These are phyloP conservation scores for Yoshiicerus persimilis DNA, from an alignment of 1,140 invertebrate species.

Conservation along the genomic window DNA sequence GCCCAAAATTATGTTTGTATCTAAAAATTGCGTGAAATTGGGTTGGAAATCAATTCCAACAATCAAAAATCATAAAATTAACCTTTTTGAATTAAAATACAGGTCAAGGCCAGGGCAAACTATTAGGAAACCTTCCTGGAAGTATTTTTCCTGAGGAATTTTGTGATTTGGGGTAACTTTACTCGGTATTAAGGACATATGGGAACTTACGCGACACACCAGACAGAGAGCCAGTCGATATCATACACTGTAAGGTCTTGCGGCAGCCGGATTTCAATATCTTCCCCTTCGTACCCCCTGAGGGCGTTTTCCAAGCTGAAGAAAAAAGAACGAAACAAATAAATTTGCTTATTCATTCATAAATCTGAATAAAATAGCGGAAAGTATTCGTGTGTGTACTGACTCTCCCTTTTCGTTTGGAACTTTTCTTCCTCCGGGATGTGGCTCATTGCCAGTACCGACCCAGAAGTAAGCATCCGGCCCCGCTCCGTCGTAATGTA, in stretches of 20 bases:
- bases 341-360: background rate
- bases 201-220: conserved; percentile 67
- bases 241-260: conserved; percentile 83
- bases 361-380: background rate
- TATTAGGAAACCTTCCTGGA: no score
- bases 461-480: conserved; percentile 93
- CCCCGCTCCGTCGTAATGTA: conserved; percentile 86
- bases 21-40: conserved; percentile 12
- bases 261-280: conserved; percentile 85
- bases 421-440: conserved; percentile 80
- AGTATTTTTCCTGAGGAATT: background rate
- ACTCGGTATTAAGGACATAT: background rate
- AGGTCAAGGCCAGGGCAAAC: no score
- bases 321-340: conserved; percentile 30
- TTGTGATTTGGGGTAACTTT: background rate
- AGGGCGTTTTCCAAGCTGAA: conserved; percentile 69
- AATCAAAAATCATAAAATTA: no score
- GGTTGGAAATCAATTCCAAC: no score
- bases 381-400: conserved; percentile 7
- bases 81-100: no score
- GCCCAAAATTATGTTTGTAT: conserved; percentile 87
- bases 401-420: conserved; percentile 76
- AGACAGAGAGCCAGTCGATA: conserved; percentile 88
- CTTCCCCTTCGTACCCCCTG: conserved; percentile 80
- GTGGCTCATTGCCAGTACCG: conserved; percentile 78